phyloP scores from a whole-genome alignment of 1,140 invertebrate genomes.

The Acromyrmex echinatior region DNA sequence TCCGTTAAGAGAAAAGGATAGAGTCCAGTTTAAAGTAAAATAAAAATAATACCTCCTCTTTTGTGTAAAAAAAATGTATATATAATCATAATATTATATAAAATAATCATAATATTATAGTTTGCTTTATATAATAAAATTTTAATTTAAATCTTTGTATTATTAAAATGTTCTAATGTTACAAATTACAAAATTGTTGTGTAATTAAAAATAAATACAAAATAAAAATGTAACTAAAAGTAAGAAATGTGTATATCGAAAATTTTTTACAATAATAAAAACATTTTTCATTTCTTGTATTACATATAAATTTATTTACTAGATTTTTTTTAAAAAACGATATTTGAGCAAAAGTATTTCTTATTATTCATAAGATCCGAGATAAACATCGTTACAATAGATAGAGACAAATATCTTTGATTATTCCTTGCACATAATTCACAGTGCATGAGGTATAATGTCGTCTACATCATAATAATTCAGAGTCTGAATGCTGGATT shows the following conservation, averaged over 20 bases:
- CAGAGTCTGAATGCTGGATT: constrained; percentile 23
- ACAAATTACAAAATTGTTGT: background rate
- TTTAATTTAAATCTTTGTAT: background rate
- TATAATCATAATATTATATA: background rate
- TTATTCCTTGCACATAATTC: constrained; percentile 25
- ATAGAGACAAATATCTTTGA: background rate
- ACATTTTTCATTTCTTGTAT: background rate
- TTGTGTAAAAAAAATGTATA: background rate
- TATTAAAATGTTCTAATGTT: background rate
- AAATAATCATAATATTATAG: background rate
- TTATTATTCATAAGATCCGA: constrained; percentile 16
- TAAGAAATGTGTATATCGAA: background rate
- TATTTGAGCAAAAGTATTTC: background rate
- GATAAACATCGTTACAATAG: constrained; percentile 14
- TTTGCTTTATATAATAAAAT: background rate
- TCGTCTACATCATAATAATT: constrained; percentile 52
- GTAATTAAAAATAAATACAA: background rate
- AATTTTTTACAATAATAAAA: background rate
- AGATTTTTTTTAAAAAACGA: constrained; percentile 5
- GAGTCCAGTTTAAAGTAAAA: constrained; percentile 6
- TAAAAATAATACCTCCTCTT: background rate
- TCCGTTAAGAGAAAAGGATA: background rate
- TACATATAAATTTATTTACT: background rate
- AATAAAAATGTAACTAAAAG: background rate
- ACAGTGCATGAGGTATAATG: background rate